phyloP scores from a whole-genome alignment of 1,140 invertebrate species.

The Phenacoccus solenopsis region DNA sequence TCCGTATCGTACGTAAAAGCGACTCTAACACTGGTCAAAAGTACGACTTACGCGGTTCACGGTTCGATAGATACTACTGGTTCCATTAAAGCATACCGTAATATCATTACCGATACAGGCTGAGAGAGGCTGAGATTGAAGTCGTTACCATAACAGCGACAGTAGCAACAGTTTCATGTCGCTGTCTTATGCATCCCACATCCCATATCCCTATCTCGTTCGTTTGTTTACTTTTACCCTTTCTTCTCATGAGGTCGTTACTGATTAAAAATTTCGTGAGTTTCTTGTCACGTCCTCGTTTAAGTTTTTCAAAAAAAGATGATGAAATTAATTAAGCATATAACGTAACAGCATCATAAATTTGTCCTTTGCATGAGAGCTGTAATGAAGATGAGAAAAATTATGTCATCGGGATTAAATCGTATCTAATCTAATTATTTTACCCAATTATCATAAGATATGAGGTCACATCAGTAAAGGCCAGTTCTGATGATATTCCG shows the following conservation, averaged over 20 bases:
- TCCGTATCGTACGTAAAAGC: not conserved
- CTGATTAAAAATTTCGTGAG: not conserved
- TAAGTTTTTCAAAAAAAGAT: too few relatives aligned
- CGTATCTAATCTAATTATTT: too few relatives aligned
- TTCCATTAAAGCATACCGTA: not conserved
- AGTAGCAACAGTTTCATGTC: not conserved
- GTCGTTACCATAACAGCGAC: not conserved
- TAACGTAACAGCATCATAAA: too few relatives aligned
- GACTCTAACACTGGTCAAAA: not conserved
- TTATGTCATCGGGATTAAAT: too few relatives aligned
- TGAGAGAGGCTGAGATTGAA: not conserved
- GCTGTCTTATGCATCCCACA: not conserved
- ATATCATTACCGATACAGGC: constrained; percentile 3
- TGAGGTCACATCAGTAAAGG: too few relatives aligned
- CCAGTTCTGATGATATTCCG: too few relatives aligned
- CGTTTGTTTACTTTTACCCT: not conserved
- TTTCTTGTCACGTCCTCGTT: too few relatives aligned
- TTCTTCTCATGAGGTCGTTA: not conserved
- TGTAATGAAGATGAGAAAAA: too few relatives aligned
- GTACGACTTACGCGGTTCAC: not conserved
- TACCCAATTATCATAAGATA: too few relatives aligned
- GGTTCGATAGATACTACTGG: not conserved
- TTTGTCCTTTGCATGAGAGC: too few relatives aligned
- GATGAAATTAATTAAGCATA: too few relatives aligned
- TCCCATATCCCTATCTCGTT: too few relatives aligned